Percentiles rank a stretch among this genome's conserved stretches.
These are phyloP conservation scores for Bubo blakistoni DNA, from an alignment of 2,113 vertebrate genomes.

Conservation along the genomic window DNA sequence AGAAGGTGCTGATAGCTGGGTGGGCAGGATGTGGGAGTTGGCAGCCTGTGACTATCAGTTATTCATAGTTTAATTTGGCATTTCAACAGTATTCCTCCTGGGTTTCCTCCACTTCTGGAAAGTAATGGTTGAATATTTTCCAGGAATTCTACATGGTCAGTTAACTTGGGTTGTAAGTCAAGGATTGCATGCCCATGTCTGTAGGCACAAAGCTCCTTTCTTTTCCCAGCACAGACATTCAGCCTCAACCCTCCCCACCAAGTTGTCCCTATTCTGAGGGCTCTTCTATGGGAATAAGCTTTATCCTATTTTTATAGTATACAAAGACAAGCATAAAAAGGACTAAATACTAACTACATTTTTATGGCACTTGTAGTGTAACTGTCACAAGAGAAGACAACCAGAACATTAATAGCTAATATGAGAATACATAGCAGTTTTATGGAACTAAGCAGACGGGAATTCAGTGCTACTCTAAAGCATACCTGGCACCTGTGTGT, in stretches of 20 bases:
- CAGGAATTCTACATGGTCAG: neutral
- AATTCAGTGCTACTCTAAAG: neutral
- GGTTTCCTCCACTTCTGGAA: neutral
- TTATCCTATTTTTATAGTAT: neutral
- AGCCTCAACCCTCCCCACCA: neutral
- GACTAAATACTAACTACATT: neutral
- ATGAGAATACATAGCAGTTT: neutral
- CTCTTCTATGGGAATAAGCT: neutral
- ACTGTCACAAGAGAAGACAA: neutral
- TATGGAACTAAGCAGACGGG: neutral
- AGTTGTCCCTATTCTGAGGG: neutral
- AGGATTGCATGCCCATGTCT: neutral
- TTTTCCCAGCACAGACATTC: neutral
- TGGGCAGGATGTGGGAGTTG: neutral
- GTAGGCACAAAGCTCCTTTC: neutral
- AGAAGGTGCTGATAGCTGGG: neutral
- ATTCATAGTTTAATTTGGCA: conserved; percentile 1
- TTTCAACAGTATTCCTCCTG: neutral
- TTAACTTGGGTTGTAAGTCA: neutral
- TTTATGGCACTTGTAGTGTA: neutral
- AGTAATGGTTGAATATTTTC: neutral
- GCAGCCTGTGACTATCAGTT: neutral
- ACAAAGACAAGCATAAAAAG: neutral
- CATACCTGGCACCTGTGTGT: neutral
- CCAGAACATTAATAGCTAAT: neutral